Conservation (phyloP, 37 sponge, comb jelly and placozoan genomes). For the Tethya wilhelma region DNA sequence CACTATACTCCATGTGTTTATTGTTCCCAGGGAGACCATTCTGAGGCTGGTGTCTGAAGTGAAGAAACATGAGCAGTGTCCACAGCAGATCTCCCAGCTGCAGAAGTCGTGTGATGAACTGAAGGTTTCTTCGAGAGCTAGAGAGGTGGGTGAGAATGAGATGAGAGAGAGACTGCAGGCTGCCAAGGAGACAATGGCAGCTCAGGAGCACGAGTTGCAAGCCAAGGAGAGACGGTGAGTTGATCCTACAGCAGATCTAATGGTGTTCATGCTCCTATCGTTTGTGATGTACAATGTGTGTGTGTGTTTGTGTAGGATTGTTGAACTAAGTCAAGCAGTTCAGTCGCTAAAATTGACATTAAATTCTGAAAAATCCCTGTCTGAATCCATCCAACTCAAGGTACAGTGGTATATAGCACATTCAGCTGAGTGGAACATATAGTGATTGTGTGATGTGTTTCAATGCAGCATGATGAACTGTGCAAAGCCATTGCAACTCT, state of each 20-base stretch:
- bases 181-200: constrained; percentile 36
- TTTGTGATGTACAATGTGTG: no score
- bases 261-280: neutral
- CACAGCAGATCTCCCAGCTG: constrained; percentile 19
- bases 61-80: constrained; percentile 46
- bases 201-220: constrained; percentile 49
- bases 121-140: neutral
- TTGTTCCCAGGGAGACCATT: constrained; percentile 88
- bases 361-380: neutral
- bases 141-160: constrained; percentile 13
- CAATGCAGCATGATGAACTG: constrained; percentile 19
- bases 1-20: no score
- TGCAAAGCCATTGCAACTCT: neutral
- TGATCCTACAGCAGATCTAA: no score
- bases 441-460: neutral
- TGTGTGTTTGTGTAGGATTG: constrained; percentile 15
- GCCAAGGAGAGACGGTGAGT: constrained; percentile 43
- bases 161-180: constrained; percentile 42
- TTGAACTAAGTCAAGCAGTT: neutral
- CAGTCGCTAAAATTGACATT: neutral
- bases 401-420: neutral
- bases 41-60: constrained; percentile 60
- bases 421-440: neutral
- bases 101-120: constrained; percentile 31
- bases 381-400: constrained; percentile 17